These are phyloP conservation scores for Patella caerulea DNA, from an alignment of 2,888 invertebrate genomes.

Conservation along the genomic window DNA sequence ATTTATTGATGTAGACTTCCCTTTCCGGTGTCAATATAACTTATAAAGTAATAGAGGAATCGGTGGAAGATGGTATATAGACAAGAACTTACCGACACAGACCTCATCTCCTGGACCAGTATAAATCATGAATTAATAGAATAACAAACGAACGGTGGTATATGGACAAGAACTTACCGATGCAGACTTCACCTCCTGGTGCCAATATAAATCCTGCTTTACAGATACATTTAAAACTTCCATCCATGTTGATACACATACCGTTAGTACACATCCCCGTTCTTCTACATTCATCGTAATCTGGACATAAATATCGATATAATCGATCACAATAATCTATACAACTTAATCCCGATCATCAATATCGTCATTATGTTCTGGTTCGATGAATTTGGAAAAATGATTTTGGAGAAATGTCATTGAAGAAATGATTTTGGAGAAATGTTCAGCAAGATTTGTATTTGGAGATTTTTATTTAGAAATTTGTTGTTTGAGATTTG, in stretches of 20 bases:
- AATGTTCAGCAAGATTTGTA: too few relatives aligned
- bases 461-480: too few relatives aligned
- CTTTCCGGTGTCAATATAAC: constrained; percentile 83
- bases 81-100: constrained; percentile 78
- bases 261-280: constrained; percentile 86
- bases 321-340: too few relatives aligned
- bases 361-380: too few relatives aligned
- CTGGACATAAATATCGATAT: constrained; percentile 34
- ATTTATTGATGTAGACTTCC: constrained; percentile 81
- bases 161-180: constrained; percentile 75
- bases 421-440: too few relatives aligned
- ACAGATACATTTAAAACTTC: constrained; percentile 87
- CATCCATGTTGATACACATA: constrained; percentile 85
- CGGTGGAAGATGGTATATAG: too few relatives aligned
- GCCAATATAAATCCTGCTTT: constrained; percentile 83
- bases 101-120: constrained; percentile 82
- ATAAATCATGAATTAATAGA: too few relatives aligned
- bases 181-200: constrained; percentile 82
- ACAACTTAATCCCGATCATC: too few relatives aligned
- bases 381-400: too few relatives aligned
- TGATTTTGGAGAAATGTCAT: too few relatives aligned
- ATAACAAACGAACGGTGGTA: too few relatives aligned
- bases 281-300: constrained; percentile 62
- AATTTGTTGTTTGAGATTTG: too few relatives aligned
- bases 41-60: constrained; percentile 73